Evolutionary conservation across 1,140 invertebrate genomes (phyloP).

Genomic region (Caligus rogercresseyi): DNA sequence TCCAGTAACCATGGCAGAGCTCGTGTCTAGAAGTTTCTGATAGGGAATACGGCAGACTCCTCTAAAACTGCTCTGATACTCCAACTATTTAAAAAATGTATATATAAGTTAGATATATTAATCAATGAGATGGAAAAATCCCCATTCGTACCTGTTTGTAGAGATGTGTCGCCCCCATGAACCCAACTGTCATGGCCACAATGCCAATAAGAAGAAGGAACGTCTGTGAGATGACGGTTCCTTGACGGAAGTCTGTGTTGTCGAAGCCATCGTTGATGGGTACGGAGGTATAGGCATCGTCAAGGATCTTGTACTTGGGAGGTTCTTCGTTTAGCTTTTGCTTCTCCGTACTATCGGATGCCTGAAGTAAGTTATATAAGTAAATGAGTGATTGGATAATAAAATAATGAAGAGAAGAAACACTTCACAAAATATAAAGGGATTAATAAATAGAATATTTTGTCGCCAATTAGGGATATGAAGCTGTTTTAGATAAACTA

Average conservation of each 20-base stretch:
- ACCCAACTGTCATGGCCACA: neutral
- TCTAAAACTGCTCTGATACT: neutral
- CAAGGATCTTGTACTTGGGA: neutral
- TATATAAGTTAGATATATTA: neutral
- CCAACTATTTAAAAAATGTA: neutral
- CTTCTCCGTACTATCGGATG: no score
- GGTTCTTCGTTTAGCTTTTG: neutral
- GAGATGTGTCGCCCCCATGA: neutral
- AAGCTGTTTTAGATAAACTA: no score
- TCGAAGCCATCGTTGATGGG: neutral
- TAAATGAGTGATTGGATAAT: no score
- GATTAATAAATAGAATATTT: no score
- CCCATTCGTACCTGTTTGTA: neutral
- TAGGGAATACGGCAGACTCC: neutral
- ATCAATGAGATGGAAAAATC: neutral
- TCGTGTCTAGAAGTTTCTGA: neutral
- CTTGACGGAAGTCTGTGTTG: neutral
- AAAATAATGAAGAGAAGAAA: no score
- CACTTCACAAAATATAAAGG: no score
- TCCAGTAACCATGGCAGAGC: neutral
- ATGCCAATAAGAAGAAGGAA: neutral
- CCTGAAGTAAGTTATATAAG: no score
- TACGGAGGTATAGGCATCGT: neutral
- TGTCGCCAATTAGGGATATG: no score
- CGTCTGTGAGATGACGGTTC: neutral